phyloP scores from a whole-genome alignment of 1,140 invertebrate species.

The Augochlora pura region DNA sequence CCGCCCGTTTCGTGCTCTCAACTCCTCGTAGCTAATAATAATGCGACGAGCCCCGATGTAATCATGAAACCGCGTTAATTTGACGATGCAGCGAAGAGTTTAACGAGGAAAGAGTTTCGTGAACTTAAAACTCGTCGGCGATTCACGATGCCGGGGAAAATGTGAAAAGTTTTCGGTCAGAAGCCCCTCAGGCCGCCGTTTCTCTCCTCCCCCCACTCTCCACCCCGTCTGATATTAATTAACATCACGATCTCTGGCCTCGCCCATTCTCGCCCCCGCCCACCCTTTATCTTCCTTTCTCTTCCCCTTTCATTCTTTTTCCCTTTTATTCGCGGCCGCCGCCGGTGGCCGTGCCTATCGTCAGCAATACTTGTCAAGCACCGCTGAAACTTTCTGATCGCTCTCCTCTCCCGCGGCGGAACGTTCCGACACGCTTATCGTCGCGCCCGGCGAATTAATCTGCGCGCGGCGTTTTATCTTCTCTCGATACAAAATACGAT shows the following conservation, averaged over 20 bases:
- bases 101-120: slow-evolving; percentile 47
- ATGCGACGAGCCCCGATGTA: slow-evolving; percentile 53
- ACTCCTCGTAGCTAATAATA: slow-evolving; percentile 52
- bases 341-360: slow-evolving; percentile 23
- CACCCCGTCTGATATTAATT: slow-evolving; percentile 56
- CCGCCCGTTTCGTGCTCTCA: slow-evolving; percentile 18
- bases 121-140: slow-evolving; percentile 43
- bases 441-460: not conserved
- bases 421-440: not conserved
- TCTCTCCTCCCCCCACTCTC: no score
- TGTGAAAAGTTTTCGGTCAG: slow-evolving; percentile 58
- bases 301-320: slow-evolving; percentile 39
- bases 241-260: slow-evolving; percentile 47
- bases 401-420: not conserved
- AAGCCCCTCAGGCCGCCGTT: not conserved
- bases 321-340: slow-evolving; percentile 24
- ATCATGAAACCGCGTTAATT: slow-evolving; percentile 61
- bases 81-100: slow-evolving; percentile 50
- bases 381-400: slow-evolving; percentile 26
- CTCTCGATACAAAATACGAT: no score
- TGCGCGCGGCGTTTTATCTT: not conserved
- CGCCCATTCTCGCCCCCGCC: not conserved
- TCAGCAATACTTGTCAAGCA: slow-evolving; percentile 39
- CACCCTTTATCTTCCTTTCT: slow-evolving; percentile 20
- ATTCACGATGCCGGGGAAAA: slow-evolving; percentile 54